A percentile compares a stretch with the other conserved stretches of the same genome.
Conservation (phyloP, 2,113 vertebrate species). For the Hyperopisus bebe region DNA sequence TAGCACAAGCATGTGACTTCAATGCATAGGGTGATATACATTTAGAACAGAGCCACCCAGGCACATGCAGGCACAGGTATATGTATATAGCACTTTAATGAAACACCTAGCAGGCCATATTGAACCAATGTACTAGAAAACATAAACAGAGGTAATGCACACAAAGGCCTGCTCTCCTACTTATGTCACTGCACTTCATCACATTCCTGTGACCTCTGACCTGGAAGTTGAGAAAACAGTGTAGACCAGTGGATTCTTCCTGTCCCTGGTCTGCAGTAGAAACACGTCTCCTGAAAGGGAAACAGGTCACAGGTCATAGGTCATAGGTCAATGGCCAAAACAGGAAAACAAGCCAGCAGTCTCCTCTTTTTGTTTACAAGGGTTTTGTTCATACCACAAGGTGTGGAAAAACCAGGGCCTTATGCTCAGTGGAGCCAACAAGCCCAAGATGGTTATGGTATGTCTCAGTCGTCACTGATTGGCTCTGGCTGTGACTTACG, state of each 20-base stretch:
- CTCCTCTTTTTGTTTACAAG: not conserved
- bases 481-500: constrained; percentile 65
- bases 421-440: not conserved
- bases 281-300: constrained; percentile 79
- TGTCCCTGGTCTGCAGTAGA: constrained; percentile 81
- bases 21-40: not conserved
- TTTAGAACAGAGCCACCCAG: not conserved
- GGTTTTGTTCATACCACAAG: not conserved
- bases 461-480: not conserved
- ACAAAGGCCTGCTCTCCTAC: not conserved
- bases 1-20: not conserved
- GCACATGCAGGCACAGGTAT: constrained; percentile 12
- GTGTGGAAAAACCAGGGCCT: not conserved
- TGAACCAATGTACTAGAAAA: not conserved
- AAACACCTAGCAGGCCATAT: not conserved
- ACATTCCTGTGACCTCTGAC: constrained; percentile 49
- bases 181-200: constrained; percentile 15
- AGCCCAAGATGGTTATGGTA: constrained; percentile 10
- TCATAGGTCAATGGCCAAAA: constrained; percentile 44
- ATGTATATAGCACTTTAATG: not conserved
- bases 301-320: constrained; percentile 43
- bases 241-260: constrained; percentile 85
- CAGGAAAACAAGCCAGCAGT: constrained; percentile 41
- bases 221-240: constrained; percentile 89
- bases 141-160: not conserved